Evolutionary conservation across 2,113 vertebrate genomes (phyloP), one percentile per base, ranked within the genome.

Genomic region (Ancistrus triradiatus): DNA sequence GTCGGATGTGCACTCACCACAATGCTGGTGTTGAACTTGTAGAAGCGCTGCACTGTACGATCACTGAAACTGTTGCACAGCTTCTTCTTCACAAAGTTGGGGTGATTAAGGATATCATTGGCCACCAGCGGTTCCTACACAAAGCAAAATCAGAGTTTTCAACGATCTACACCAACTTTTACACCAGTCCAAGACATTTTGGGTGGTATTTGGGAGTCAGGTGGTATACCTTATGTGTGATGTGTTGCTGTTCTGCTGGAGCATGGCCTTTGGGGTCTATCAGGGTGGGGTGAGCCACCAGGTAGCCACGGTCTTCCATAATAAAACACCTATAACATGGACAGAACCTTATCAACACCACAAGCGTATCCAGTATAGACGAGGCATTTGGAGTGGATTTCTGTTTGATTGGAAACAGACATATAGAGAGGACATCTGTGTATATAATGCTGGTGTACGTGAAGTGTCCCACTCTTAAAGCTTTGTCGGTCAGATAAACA

Each of bases 21-120:
- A 0, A 99, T 88, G 84, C 94, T 98, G 37, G 96, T 97, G 75
- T 99, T 98, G 73, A 99, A 99, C 74, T 98, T 98, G 59, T 99
- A 99, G 83, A 97, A 98, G 51, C 96, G 86, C 80, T 99, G 95
- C 69, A 98, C 95, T 0, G 96, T 99, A 61, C 96, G 88, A 87
- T 99, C 96, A 2, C 94, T 98, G 87, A 99, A 98, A 86, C 95
- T 98, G 87, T 99, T 99, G 53, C 96, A 99, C 28, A 98, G 85
- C 73, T 98, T 98, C 40, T 99, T 99, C 88, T 95, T 99, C 35
- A 99, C 96, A 0, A 99, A 99, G 77, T 98, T 97, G 6, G 96
- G 95, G 66, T 99, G 96, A 78, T 98, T 99, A 50, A 99, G 84
- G 77, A 99, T 98, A 70, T 99, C 96, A 0, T 99, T 99, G 4